phyloP scores from a whole-genome alignment of 2,113 vertebrate species.

The Chloroceryle aenea region DNA sequence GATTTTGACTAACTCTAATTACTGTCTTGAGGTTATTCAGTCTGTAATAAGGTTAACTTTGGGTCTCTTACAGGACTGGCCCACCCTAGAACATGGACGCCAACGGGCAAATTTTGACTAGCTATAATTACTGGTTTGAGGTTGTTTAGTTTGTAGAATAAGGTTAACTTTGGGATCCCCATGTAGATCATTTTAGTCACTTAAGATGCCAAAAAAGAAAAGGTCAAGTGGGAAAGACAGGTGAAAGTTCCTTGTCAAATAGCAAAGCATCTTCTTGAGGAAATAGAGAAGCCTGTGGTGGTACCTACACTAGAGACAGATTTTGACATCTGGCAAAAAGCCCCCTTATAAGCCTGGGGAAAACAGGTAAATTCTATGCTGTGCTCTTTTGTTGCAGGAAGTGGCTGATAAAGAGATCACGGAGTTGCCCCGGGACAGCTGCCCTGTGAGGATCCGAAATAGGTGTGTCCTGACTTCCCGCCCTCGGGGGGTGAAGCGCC shows the following conservation, averaged over 20 bases:
- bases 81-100: neutral
- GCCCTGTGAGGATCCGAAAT: slow-evolving; percentile 90
- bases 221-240: neutral
- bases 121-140: neutral
- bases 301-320: neutral
- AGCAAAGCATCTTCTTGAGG: neutral
- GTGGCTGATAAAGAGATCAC: slow-evolving; percentile 90
- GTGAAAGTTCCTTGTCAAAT: rapidly evolving
- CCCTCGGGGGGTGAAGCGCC: slow-evolving; percentile 87
- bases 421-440: slow-evolving; percentile 90
- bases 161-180: neutral
- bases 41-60: neutral
- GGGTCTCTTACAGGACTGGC: neutral
- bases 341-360: neutral
- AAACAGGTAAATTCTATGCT: neutral
- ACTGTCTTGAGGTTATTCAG: neutral
- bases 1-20: neutral
- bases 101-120: neutral
- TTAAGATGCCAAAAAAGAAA: neutral
- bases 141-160: neutral
- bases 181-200: neutral
- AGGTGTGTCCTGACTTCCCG: slow-evolving; percentile 93
- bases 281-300: neutral
- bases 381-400: slow-evolving; percentile 77
- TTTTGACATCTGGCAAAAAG: neutral